Evolutionary conservation across 2,113 vertebrate species (phyloP).

Genomic region (Notothenia rossii): DNA sequence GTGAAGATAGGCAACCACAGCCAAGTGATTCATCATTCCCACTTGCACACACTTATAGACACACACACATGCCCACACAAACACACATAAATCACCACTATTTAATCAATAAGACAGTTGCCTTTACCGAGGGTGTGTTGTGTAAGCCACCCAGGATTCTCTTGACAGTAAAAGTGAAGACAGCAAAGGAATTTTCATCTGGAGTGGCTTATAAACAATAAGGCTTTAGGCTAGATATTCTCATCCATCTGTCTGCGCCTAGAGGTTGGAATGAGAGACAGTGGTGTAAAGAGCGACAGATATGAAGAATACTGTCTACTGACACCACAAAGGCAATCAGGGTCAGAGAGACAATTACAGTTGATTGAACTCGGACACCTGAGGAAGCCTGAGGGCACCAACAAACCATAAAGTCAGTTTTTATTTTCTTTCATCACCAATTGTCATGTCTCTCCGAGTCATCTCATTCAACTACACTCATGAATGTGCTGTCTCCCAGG

Average conservation of each 20-base stretch:
- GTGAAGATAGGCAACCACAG: conserved; percentile 20
- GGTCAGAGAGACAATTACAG: conserved; percentile 30
- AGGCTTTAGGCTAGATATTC: conserved; percentile 19
- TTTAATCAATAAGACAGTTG: conserved; percentile 17
- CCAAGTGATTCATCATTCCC: conserved; percentile 30
- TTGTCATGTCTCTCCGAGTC: not conserved
- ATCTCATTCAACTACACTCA: conserved; percentile 7
- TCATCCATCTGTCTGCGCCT: conserved; percentile 13
- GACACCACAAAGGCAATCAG: conserved; percentile 15
- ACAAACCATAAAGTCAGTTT: not conserved
- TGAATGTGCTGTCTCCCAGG: conserved; percentile 12
- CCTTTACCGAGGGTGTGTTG: not conserved
- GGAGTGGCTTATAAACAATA: conserved; percentile 12
- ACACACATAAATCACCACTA: conserved; percentile 38
- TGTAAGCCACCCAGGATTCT: conserved; percentile 52
- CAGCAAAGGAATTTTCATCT: conserved; percentile 32
- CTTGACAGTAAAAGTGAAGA: conserved; percentile 29
- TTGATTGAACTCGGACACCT: conserved; percentile 15
- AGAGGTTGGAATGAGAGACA: not conserved
- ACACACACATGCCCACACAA: not conserved
- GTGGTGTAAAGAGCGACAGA: conserved; percentile 3
- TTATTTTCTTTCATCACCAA: not conserved
- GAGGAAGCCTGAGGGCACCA: conserved; percentile 10
- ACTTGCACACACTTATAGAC: conserved; percentile 13
- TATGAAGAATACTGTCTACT: conserved; percentile 9